These are phyloP conservation scores for Esox lucius DNA, from an alignment of 2,797 vertebrate genomes.

Conservation along the genomic window DNA sequence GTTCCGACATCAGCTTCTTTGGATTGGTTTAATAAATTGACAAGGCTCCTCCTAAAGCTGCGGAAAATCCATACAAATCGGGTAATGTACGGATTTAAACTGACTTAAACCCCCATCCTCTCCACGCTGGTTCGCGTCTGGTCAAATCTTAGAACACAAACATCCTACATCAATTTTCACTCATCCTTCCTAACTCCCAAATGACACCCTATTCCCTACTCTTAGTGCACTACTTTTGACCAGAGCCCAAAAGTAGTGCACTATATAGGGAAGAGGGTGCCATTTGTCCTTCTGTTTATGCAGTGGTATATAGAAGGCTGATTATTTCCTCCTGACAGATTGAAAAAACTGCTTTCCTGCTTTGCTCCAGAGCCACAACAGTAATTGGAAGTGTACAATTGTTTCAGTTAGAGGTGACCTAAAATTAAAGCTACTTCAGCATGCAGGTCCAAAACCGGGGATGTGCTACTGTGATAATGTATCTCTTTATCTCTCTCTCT, in stretches of 20 bases:
- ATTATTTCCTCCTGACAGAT: slow-evolving; percentile 45
- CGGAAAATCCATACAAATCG: slow-evolving; percentile 60
- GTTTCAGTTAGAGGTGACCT: slow-evolving; percentile 37
- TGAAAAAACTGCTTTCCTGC: background rate
- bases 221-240: too few species aligned
- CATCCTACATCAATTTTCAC: background rate
- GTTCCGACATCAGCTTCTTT: slow-evolving; percentile 47
- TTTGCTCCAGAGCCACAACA: slow-evolving; percentile 11
- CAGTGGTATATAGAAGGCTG: slow-evolving; percentile 19
- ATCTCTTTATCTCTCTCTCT: slow-evolving; percentile 10
- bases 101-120: slow-evolving; percentile 37
- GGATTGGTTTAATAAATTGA: slow-evolving; percentile 59
- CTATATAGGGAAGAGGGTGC: background rate
- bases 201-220: too few species aligned
- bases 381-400: slow-evolving; percentile 28
- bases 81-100: slow-evolving; percentile 61
- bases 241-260: background rate
- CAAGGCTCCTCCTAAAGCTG: slow-evolving; percentile 59
- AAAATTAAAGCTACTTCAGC: slow-evolving; percentile 33
- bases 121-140: slow-evolving; percentile 44
- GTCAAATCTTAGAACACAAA: slow-evolving; percentile 36
- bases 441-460: slow-evolving; percentile 35
- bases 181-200: background rate
- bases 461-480: slow-evolving; percentile 23
- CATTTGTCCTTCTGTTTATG: background rate